Base-by-base conservation (phyloP, 2,888 invertebrate genomes). In the Drosophila borealis region DNA sequence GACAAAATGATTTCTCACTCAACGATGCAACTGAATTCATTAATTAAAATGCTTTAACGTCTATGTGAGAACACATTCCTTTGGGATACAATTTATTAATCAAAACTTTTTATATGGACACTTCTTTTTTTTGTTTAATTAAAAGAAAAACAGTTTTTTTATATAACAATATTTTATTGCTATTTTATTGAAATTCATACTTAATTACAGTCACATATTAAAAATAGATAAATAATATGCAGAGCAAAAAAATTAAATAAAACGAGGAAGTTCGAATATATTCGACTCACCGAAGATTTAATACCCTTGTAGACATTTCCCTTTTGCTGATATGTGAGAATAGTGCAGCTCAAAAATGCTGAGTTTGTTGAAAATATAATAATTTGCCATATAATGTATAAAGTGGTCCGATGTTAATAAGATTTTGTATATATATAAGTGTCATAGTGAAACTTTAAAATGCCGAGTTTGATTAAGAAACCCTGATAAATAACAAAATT, bases 181-280 rank as follows among this genome's bases (percentile, higher is more conserved):
- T 36, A 61, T 48, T 61, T 41, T 54, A 57, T 56, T 33, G 53
- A 25, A 36, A 63, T 51, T 56, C 13, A 55, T 63, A 65, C 50
- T 60, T 66, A 64, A 69, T 70, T 69, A 41, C 59, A 39, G 29
- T 74, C 25, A 36, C 41, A 49, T 70, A 64, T 62, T 51, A 62
- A 49, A 78, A 78, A 74, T 54, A 54, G 29, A 71, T 66, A 61
- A 67, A 75, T 59, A 55, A 65, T 63, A 54, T 57, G 33, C 39
- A 21, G 37, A 60, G 34, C 44, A 56, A 57, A 62, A 41, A 9
- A 1, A 5, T 0, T 5, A 19, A 44, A 70, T 34, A 14, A 25
- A 34, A 14, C 0, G 8, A 29, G 29, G 8, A 8, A 29, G 29
- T 2, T 29, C 8, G 3, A 36, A 51, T 36, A 33, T 25, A 5